These are phyloP conservation scores for Callosobruchus maculatus DNA, from an alignment of 2,888 invertebrate species.

Conservation along the genomic window DNA sequence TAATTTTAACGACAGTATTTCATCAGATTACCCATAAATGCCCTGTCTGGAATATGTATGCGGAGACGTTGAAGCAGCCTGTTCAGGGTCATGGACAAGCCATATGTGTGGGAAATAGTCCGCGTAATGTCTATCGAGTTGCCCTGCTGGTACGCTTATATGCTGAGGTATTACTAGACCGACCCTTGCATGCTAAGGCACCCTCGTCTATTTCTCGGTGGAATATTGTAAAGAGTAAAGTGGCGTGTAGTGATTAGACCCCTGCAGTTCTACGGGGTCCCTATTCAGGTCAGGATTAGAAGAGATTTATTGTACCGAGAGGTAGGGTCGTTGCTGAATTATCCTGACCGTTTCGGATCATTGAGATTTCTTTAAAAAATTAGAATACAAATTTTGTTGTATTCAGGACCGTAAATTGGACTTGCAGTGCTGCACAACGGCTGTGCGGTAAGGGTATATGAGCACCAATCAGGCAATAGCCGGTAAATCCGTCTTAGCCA, in stretches of 20 bases:
- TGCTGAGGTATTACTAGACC: too few relatives aligned
- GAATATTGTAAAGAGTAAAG: neutral
- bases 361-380: neutral
- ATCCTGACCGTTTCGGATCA: neutral
- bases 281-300: neutral
- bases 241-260: conserved; percentile 4
- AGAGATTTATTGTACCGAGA: neutral
- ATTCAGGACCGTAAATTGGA: neutral
- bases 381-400: neutral
- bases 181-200: neutral
- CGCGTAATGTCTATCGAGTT: too few relatives aligned
- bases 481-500: too few relatives aligned
- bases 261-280: neutral
- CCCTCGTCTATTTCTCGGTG: neutral
- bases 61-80: too few relatives aligned
- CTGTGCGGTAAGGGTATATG: neutral
- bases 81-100: too few relatives aligned
- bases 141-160: too few relatives aligned
- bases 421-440: neutral
- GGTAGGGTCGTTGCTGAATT: neutral
- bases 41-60: too few relatives aligned
- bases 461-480: too few relatives aligned
- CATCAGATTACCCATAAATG: too few relatives aligned
- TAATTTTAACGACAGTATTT: too few relatives aligned
- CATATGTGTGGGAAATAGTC: too few relatives aligned